Base-by-base conservation (phyloP, 1,140 invertebrate species). In the Drosophila ficusphila region DNA sequence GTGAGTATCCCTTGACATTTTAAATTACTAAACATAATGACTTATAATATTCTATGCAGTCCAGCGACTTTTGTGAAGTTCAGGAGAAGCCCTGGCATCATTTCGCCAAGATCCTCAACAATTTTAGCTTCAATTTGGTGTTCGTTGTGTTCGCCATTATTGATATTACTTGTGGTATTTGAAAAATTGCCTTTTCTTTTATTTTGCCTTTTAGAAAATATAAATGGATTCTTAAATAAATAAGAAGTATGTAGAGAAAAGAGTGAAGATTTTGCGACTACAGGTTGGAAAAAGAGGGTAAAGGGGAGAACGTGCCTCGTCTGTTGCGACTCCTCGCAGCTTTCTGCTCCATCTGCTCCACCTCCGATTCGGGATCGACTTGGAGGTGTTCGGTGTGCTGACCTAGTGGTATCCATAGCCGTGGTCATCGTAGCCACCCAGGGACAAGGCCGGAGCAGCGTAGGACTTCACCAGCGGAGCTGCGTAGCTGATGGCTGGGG, bases 31-130 rank as follows among this genome's bases (percentile, higher is more conserved):
- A 1, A 14, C 11, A 8, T 7, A 12, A 7, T 11, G 9, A 6
- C 7, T 18, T 6, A 25, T 34, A 21, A 19, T 9, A 12, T 48
- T 21, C 25, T 1, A 7, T 57, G 5, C 27, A 90, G 89, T 51
- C 81, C 2, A 60, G 29, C 9, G 70, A 74, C 3, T 90, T 51
- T 23, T 69, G 72, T 12, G 67, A 76, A 2, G 53, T 88, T 7
- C 70, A 85, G 42, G 47, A 76, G 16, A 67, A 79, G n/a, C 89
- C 89, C 1, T 90, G 89, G 89, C 65, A 60, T 0, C 78, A 90
- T 8, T n/a, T 90, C 19, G 79, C 81, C 21, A 90, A 90, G 14
- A 60, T 89, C 3, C 11, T 89, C 0, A 90, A 90, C 64, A 88
- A 76, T 33, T 18, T 51, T 0, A 78, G 85, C 29, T 75, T 77